Conservation (phyloP, 2,113 vertebrate genomes). For the Ptilorrhoa leucosticta region DNA sequence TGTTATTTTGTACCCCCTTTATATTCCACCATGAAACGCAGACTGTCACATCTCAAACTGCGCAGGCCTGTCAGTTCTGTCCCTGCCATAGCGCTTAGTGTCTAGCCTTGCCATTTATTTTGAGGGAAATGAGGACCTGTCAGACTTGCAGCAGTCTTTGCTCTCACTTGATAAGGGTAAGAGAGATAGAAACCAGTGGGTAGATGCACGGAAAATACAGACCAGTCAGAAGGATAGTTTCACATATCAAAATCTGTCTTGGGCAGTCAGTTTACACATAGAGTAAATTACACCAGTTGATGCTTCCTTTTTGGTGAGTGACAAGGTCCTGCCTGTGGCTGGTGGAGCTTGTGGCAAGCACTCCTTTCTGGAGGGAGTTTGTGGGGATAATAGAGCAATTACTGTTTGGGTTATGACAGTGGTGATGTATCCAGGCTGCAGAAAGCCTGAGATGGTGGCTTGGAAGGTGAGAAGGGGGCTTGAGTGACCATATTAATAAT, state of each 20-base stretch:
- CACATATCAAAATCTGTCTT: background rate
- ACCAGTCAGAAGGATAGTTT: background rate
- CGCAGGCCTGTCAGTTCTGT: background rate
- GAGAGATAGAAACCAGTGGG: background rate
- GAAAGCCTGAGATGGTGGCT: background rate
- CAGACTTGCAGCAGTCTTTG: background rate
- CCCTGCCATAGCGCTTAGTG: background rate
- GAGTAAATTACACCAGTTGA: background rate
- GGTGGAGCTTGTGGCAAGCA: background rate
- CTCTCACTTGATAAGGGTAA: background rate
- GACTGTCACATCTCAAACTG: background rate
- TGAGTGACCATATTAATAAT: background rate
- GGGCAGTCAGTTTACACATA: background rate
- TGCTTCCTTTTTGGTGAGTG: background rate
- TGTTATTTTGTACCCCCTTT: background rate
- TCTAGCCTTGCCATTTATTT: background rate
- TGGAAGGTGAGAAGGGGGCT: background rate
- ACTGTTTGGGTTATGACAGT: background rate
- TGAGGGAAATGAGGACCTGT: background rate
- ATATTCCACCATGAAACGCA: background rate
- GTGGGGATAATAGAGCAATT: background rate
- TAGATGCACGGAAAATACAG: background rate
- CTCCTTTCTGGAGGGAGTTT: background rate
- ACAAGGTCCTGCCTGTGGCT: background rate
- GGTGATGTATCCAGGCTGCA: background rate